Percentiles rank a stretch among this genome's conserved stretches.
phyloP scores from a whole-genome alignment of 2,888 invertebrate genomes.

The Cacoxenus indagator region DNA sequence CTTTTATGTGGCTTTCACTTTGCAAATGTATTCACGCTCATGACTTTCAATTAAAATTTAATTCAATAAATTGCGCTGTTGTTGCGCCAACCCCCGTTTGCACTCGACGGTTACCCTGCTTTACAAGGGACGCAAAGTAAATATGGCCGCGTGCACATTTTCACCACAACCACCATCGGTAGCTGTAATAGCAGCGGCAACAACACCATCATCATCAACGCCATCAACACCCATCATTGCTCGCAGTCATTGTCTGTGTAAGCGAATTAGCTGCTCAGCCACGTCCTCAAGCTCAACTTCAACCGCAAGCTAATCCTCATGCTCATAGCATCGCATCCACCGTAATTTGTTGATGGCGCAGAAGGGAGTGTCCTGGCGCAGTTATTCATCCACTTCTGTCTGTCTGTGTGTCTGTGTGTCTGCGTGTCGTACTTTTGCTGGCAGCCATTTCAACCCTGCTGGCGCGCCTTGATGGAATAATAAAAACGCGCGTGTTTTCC shows the following conservation, averaged over 20 bases:
- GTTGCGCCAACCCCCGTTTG: conserved; percentile 1
- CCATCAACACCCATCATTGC: conserved; percentile 11
- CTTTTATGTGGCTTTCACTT: no score
- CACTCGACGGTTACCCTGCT: neutral
- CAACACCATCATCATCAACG: conserved; percentile 22
- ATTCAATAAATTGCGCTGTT: conserved; percentile 54
- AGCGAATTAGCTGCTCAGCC: conserved; percentile 14
- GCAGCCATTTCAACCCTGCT: conserved; percentile 44
- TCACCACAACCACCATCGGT: conserved; percentile 15
- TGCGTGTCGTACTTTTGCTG: no score
- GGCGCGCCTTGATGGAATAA: conserved; percentile 60
- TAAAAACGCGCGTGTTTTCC: conserved; percentile 61
- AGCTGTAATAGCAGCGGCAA: conserved; percentile 18
- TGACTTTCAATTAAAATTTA: conserved; percentile 60
- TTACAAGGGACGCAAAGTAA: conserved; percentile 27
- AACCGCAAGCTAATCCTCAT: neutral
- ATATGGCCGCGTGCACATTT: conserved; percentile 28
- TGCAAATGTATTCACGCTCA: conserved; percentile 48
- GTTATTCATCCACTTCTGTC: neutral
- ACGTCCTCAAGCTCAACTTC: conserved; percentile 19
- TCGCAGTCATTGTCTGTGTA: neutral
- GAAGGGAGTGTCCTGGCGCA: conserved; percentile 54
- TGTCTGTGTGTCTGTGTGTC: no score
- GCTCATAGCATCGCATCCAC: conserved; percentile 27
- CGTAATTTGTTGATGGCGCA: conserved; percentile 66